Conservation (phyloP, 1,140 invertebrate species). For the Diorhabda carinulata region DNA sequence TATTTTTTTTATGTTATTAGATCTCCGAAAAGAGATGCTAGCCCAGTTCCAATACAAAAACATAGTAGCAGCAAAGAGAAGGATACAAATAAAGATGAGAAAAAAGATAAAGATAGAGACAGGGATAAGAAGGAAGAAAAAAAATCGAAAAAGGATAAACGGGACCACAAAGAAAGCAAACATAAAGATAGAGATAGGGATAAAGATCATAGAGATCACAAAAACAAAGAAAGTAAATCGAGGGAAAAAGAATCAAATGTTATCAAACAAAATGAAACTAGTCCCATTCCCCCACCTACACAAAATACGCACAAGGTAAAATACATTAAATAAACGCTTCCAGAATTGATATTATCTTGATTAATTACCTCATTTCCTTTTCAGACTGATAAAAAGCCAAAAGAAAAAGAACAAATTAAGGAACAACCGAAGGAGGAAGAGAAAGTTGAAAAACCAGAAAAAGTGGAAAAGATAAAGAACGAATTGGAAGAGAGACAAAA, state of each 20-base stretch:
- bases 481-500: slow-evolving; percentile 38
- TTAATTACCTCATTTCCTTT: background rate
- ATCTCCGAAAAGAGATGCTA: slow-evolving; percentile 47
- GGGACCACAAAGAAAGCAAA: slow-evolving; percentile 42
- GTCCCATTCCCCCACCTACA: background rate
- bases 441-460: slow-evolving; percentile 28
- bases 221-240: slow-evolving; percentile 39
- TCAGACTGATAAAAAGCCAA: slow-evolving; percentile 32
- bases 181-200: slow-evolving; percentile 40
- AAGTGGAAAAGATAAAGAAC: slow-evolving; percentile 28
- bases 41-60: slow-evolving; percentile 49
- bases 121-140: slow-evolving; percentile 35
- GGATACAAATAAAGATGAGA: slow-evolving; percentile 47
- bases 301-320: slow-evolving; percentile 5
- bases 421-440: slow-evolving; percentile 28
- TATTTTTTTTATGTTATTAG: slow-evolving; percentile 2
- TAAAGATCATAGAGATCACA: slow-evolving; percentile 37
- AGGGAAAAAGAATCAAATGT: slow-evolving; percentile 26
- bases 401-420: slow-evolving; percentile 29
- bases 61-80: slow-evolving; percentile 41
- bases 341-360: background rate
- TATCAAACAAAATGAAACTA: slow-evolving; percentile 7
- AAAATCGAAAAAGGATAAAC: slow-evolving; percentile 49
- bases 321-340: background rate
- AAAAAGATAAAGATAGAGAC: slow-evolving; percentile 50